Conservation (phyloP, 2,113 vertebrate genomes). For the Elaphurus davidianus region DNA sequence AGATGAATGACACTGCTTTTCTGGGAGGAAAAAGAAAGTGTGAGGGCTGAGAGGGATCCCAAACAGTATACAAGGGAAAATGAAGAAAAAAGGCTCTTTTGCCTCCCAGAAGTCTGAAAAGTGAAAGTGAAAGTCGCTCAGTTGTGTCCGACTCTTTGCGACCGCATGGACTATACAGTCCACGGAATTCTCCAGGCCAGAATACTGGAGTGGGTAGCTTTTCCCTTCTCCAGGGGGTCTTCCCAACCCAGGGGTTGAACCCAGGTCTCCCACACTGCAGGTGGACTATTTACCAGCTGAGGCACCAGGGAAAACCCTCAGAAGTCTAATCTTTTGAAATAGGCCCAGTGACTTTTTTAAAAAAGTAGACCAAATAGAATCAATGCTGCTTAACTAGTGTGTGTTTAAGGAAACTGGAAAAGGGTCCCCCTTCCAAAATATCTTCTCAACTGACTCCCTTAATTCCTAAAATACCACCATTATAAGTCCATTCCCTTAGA, state of each 20-base stretch:
- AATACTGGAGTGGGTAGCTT: neutral
- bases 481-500: neutral
- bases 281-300: neutral
- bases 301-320: neutral
- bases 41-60: neutral
- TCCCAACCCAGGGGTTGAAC: neutral
- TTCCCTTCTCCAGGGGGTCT: neutral
- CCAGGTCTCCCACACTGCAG: neutral
- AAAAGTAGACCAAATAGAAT: neutral
- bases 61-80: neutral
- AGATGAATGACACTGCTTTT: neutral
- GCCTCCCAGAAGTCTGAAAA: neutral
- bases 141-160: neutral
- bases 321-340: neutral
- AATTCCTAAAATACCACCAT: neutral
- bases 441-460: slow-evolving; percentile 5
- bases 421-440: slow-evolving; percentile 11
- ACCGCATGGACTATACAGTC: neutral
- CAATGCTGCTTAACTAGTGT: neutral
- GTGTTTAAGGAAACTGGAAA: slow-evolving; percentile 14
- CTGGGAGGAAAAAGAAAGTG: neutral
- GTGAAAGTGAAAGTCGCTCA: neutral
- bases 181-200: neutral
- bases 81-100: neutral
- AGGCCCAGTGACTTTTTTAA: neutral